Evolutionary conservation across 2,797 vertebrate genomes (phyloP).

Genomic region (Morus bassanus): DNA sequence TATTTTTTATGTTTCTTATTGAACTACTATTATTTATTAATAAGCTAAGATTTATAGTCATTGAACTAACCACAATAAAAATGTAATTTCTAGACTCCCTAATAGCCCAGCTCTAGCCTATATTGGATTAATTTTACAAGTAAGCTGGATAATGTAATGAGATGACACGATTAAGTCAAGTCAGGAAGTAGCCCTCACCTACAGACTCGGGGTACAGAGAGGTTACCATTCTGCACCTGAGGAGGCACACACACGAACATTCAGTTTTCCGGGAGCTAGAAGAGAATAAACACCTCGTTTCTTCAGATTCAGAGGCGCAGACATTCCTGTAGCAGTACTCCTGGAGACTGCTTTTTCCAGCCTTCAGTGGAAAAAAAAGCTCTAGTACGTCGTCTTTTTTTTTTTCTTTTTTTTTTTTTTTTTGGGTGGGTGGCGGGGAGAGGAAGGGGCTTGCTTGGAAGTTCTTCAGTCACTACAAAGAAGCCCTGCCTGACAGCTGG

Average conservation of each 20-base stretch:
- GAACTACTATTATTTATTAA: not conserved
- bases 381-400: fast-evolving
- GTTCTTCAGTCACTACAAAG: not conserved
- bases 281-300: not conserved
- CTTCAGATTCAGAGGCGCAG: not conserved
- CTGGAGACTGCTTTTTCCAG: not conserved
- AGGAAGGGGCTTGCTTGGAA: not conserved
- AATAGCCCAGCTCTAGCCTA: not conserved
- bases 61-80: not conserved
- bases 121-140: not conserved
- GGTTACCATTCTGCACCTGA: not conserved
- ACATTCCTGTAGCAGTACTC: not conserved
- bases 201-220: not conserved
- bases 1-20: not conserved
- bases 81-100: not conserved
- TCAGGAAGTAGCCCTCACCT: not conserved
- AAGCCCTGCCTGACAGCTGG: not conserved
- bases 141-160: not conserved
- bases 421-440: not conserved
- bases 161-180: not conserved
- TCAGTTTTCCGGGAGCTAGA: not conserved
- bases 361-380: not conserved
- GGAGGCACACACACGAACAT: not conserved
- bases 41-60: not conserved
- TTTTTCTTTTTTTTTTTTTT: too few species aligned